A percentile compares a stretch with the other conserved stretches of the same genome.
phyloP scores from a whole-genome alignment of 2,888 invertebrate genomes.

The Tenthredo amoena region DNA sequence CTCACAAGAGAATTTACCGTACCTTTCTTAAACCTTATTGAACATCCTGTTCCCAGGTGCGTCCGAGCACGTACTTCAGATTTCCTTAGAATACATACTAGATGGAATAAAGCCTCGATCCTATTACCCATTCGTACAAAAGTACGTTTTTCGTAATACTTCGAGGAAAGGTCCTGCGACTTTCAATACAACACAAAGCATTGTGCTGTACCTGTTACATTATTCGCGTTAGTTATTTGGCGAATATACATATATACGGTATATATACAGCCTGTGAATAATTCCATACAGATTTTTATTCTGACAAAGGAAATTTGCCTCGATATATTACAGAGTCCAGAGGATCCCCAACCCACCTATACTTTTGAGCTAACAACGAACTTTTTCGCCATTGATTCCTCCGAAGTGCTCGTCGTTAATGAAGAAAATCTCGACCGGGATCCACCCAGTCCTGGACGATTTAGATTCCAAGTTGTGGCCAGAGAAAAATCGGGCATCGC shows the following conservation, averaged over 20 bases:
- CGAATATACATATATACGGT: neutral
- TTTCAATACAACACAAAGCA: neutral
- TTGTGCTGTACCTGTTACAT: neutral
- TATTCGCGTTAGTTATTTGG: neutral
- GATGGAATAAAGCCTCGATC: constrained; percentile 7
- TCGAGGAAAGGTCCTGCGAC: neutral
- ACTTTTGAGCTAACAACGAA: constrained; percentile 91
- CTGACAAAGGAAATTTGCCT: neutral
- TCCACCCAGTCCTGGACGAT: constrained; percentile 90
- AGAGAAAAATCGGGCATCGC: constrained; percentile 89
- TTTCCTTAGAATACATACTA: neutral
- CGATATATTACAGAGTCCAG: constrained; percentile 82
- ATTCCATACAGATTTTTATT: neutral
- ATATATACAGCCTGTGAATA: neutral
- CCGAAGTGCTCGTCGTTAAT: constrained; percentile 88
- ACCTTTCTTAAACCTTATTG: neutral
- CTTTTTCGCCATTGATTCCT: constrained; percentile 88
- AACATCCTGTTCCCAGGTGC: neutral
- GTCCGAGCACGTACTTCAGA: neutral
- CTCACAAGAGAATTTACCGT: neutral
- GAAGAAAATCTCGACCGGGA: constrained; percentile 92
- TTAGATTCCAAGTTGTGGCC: constrained; percentile 93
- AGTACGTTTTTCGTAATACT: constrained; percentile 28
- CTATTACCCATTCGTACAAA: constrained; percentile 33
- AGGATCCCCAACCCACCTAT: constrained; percentile 89